Base-by-base conservation (phyloP, 2,797 vertebrate species). In the Ciconia nigra region DNA sequence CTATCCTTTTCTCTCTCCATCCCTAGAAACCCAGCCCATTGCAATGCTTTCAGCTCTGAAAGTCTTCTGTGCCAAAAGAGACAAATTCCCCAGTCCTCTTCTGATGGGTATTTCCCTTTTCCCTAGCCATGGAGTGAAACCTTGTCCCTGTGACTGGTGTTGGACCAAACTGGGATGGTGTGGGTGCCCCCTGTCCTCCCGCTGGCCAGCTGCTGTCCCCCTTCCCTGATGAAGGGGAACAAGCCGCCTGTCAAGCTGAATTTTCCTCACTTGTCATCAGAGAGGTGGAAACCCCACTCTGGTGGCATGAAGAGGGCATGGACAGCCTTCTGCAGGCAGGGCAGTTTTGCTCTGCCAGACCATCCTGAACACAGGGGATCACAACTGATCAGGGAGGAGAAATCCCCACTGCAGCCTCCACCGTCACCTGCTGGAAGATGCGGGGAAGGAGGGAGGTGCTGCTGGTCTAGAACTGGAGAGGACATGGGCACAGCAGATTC, bases 311-410 rank as follows among this genome's bases (percentile, higher is more conserved):
- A 69, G 42, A 47, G 11, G 44, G 11, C 24, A 65, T 6, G 31
- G n/a, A n/a, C 20, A 59, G 37, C 33, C 16, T 71, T 81, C 62
- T 77, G 54, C 14, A 47, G 51, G 35, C 29, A 59, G 20, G 14
- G 44, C n/a, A 59, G 20, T 31, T 86, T 58, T 87, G 51, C 28
- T 69, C 15, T 59, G 21, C 22, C 62, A 59, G 35, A 65, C 15
- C 33, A 25, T 58, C 33, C 28, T 1, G 1, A 62, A 29, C 37
- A 44, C 0, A 0, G 17, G 5, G 25, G 26, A 29, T 42, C 17
- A 42, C 0, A 4, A 49, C 28, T n/a, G 16, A 21, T 42, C 9
- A 44, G 15, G 46, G 35, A 76, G 63, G 29, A 51, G 41, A 49
- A n/a, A 24, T 20, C 29, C 29, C 10, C 41, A 21, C 10, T 31